Conservation (phyloP, 2,888 invertebrate genomes). For the Campaea margaritaria region DNA sequence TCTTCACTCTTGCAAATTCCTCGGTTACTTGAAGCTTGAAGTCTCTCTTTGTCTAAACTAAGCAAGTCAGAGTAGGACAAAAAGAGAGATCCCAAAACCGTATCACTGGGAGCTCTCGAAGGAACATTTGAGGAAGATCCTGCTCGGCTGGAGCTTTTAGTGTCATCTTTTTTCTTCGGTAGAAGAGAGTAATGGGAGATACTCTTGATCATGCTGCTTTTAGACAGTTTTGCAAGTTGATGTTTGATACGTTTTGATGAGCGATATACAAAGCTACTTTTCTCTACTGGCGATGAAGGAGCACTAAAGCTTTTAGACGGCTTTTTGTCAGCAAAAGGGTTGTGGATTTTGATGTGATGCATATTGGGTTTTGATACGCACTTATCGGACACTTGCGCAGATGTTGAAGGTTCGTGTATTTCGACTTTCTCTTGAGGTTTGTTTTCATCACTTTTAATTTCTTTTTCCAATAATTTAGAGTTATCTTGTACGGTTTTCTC, state of each 20-base stretch:
- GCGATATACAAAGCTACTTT: conserved; percentile 74
- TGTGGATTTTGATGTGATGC: conserved; percentile 71
- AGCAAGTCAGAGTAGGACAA: conserved; percentile 77
- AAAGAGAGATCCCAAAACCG: conserved; percentile 83
- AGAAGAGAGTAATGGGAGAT: conserved; percentile 75
- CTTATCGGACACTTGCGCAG: conserved; percentile 55
- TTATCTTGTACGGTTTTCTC: conserved; percentile 4
- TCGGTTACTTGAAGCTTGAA: conserved; percentile 51
- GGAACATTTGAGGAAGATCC: conserved; percentile 72
- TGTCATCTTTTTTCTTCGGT: conserved; percentile 70
- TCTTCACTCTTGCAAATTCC: conserved; percentile 71
- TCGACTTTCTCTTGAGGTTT: conserved; percentile 37
- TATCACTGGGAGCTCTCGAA: conserved; percentile 75
- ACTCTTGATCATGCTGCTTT: conserved; percentile 79
- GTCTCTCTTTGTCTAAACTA: conserved; percentile 66
- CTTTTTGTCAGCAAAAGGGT: conserved; percentile 75
- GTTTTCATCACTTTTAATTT: conserved; percentile 21
- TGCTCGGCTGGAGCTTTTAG: conserved; percentile 70
- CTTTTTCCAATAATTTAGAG: background rate
- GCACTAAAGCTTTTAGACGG: conserved; percentile 73
- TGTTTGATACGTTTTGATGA: conserved; percentile 74
- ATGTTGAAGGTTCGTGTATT: conserved; percentile 44
- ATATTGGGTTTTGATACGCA: conserved; percentile 65
- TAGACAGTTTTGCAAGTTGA: conserved; percentile 73
- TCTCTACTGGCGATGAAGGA: conserved; percentile 77